Evolutionary conservation across 2,113 vertebrate species (phyloP).

Genomic region (Morone chrysops): DNA sequence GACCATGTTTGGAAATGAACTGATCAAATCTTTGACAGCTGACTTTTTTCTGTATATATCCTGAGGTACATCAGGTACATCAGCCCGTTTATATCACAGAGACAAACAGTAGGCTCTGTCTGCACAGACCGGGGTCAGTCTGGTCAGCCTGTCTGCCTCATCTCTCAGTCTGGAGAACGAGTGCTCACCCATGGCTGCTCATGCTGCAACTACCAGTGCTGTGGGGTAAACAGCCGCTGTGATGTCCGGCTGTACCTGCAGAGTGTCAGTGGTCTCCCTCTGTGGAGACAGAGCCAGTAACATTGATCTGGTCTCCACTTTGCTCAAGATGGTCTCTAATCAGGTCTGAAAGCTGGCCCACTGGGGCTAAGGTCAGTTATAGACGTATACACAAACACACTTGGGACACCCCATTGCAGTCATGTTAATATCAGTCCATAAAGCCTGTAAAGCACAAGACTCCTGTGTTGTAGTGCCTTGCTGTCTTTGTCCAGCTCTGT

Average conservation of each 20-base stretch:
- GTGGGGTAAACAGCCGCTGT: conserved; percentile 55
- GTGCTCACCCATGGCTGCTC: conserved; percentile 64
- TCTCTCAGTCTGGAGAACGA: conserved; percentile 30
- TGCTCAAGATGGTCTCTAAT: conserved; percentile 4
- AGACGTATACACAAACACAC: conserved; percentile 29
- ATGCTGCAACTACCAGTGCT: conserved; percentile 64
- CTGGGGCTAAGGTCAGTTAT: conserved; percentile 39
- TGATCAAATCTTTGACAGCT: conserved; percentile 30
- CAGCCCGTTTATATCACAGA: conserved; percentile 29
- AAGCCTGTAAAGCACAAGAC: conserved; percentile 50
- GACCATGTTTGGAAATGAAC: conserved; percentile 31
- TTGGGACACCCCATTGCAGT: conserved; percentile 23
- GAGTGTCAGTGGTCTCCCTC: conserved; percentile 12
- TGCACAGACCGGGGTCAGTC: conserved; percentile 58
- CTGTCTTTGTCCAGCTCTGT: conserved; percentile 74
- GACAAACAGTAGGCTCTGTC: conserved; percentile 37
- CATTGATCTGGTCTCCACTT: conserved; percentile 43
- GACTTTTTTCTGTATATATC: background rate
- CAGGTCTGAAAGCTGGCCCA: conserved; percentile 20
- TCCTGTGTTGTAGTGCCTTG: conserved; percentile 46
- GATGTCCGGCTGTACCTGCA: background rate
- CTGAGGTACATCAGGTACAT: conserved; percentile 12
- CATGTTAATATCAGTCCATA: conserved; percentile 70
- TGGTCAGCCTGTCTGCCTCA: conserved; percentile 61
- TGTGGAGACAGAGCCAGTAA: background rate